Evolutionary conservation across 2,888 invertebrate species (phyloP).

Genomic region (Coleophora deauratella): DNA sequence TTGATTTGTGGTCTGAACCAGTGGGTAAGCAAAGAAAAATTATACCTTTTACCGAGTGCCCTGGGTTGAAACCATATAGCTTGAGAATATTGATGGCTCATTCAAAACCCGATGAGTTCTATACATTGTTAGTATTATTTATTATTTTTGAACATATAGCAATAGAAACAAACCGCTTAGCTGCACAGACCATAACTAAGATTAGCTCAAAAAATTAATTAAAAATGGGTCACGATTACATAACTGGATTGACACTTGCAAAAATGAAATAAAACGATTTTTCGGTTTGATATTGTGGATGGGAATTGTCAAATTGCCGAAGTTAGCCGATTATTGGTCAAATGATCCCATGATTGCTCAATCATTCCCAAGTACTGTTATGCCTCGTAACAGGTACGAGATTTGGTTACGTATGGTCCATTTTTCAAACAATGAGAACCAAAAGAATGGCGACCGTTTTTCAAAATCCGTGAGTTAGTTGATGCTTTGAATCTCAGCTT

Average conservation of each 20-base stretch:
- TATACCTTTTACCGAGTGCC: neutral
- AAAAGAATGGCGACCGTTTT: neutral
- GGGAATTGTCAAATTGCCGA: conserved; percentile 26
- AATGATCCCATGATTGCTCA: conserved; percentile 19
- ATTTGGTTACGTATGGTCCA: neutral
- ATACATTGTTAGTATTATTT: neutral
- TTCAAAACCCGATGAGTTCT: no score
- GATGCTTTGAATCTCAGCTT: neutral
- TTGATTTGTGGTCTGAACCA: neutral
- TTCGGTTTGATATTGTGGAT: conserved; percentile 28
- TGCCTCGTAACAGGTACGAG: conserved; percentile 8
- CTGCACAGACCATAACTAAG: neutral
- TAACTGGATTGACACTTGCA: no score
- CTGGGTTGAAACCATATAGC: neutral
- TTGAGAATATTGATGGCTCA: neutral
- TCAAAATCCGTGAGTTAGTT: neutral
- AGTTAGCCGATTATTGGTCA: conserved; percentile 27
- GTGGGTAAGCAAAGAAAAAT: neutral
- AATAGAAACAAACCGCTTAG: neutral
- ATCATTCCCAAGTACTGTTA: conserved; percentile 21
- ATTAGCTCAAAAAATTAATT: neutral
- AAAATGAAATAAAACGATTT: conserved; percentile 27
- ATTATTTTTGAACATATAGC: neutral
- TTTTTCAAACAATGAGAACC: neutral
- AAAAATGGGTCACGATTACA: neutral